Conservation (phyloP, 2,113 vertebrate genomes). For the Chionomys nivalis region DNA sequence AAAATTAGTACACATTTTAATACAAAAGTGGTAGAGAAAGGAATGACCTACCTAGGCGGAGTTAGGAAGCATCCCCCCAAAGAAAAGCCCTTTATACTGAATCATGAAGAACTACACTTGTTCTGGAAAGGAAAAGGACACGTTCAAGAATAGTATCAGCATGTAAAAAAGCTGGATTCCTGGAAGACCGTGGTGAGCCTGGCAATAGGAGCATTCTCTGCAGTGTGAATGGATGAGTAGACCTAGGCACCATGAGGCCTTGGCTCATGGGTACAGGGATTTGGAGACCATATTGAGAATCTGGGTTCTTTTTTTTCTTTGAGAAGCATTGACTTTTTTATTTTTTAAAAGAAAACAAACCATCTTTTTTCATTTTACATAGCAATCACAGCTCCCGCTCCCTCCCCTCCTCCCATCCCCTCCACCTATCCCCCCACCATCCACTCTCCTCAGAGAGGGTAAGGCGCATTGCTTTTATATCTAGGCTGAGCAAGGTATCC, state of each 20-base stretch:
- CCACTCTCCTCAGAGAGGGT: too few species aligned
- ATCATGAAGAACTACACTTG: background rate
- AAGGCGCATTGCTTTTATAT: too few species aligned
- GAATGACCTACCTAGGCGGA: background rate
- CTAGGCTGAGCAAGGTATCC: too few species aligned
- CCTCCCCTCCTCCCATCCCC: too few species aligned
- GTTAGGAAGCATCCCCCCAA: background rate
- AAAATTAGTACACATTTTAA: background rate
- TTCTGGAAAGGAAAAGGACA: too few species aligned
- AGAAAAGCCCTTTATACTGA: background rate
- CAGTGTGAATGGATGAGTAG: fast-evolving
- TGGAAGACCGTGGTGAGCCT: background rate
- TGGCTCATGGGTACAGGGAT: background rate
- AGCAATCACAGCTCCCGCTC: too few species aligned
- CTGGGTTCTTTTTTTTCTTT: background rate
- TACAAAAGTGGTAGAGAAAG: background rate
- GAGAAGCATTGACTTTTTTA: too few species aligned
- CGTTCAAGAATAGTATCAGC: background rate
- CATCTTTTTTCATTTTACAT: too few species aligned
- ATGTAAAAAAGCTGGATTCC: fast-evolving
- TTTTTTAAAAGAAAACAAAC: too few species aligned
- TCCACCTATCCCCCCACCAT: too few species aligned
- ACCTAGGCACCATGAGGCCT: too few species aligned
- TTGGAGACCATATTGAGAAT: background rate
- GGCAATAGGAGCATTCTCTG: background rate